Percentiles rank a stretch among this genome's conserved stretches.
These are phyloP conservation scores for Coregonus ussuriensis DNA, from an alignment of 2,797 vertebrate genomes.

Conservation along the genomic window DNA sequence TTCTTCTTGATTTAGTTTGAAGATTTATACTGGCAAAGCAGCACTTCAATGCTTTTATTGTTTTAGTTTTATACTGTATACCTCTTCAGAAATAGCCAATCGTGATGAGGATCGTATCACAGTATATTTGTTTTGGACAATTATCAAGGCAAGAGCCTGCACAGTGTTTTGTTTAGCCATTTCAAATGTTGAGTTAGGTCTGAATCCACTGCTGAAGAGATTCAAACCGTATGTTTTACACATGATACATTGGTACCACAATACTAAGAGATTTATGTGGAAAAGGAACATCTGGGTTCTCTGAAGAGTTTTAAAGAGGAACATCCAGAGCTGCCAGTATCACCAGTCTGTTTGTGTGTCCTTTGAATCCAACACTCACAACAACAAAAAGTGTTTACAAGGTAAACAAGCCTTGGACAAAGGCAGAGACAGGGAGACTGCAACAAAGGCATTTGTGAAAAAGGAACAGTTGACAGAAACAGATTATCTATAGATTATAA, in stretches of 20 bases:
- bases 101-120: not conserved
- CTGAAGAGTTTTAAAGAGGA: slow-evolving; percentile 10
- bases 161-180: slow-evolving; percentile 31
- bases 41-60: not conserved
- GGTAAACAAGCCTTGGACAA: slow-evolving; percentile 49
- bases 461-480: slow-evolving; percentile 11
- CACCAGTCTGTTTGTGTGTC: slow-evolving; percentile 17
- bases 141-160: slow-evolving; percentile 37
- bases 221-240: slow-evolving; percentile 28
- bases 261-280: not conserved
- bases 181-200: slow-evolving; percentile 29
- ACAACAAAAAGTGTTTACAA: slow-evolving; percentile 55
- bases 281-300: slow-evolving; percentile 4
- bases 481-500: slow-evolving; percentile 23
- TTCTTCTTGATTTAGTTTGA: slow-evolving; percentile 2
- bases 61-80: not conserved
- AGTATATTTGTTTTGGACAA: slow-evolving; percentile 55
- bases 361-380: slow-evolving; percentile 36
- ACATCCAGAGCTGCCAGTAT: slow-evolving; percentile 15
- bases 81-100: slow-evolving; percentile 25
- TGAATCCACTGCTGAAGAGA: not conserved
- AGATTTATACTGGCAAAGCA: not conserved
- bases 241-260: not conserved
- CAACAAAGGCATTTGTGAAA: slow-evolving; percentile 20
- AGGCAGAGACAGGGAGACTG: slow-evolving; percentile 4